Conservation (phyloP, 2,797 vertebrate genomes). For the Phataginus tetradactyla region DNA sequence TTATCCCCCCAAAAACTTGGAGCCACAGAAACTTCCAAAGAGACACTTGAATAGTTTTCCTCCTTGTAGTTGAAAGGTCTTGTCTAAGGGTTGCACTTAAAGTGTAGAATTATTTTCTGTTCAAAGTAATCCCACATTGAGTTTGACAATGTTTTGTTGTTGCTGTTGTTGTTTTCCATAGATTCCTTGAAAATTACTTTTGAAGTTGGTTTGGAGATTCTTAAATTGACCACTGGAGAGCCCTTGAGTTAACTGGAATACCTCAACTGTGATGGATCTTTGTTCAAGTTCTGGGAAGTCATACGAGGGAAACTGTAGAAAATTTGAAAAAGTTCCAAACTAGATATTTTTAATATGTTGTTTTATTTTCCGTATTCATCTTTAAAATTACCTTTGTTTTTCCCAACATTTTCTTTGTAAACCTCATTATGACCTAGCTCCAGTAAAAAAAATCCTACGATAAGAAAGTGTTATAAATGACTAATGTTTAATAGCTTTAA, state of each 20-base stretch:
- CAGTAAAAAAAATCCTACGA: not conserved
- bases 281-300: not conserved
- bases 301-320: not conserved
- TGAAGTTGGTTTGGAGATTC: not conserved
- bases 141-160: not conserved
- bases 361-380: not conserved
- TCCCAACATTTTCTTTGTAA: not conserved
- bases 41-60: not conserved
- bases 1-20: not conserved
- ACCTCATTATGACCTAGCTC: not conserved
- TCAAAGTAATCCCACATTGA: not conserved
- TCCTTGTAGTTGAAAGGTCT: not conserved
- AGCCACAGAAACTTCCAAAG: not conserved
- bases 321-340: not conserved
- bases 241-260: slow-evolving; percentile 17
- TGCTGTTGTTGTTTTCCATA: not conserved
- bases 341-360: not conserved
- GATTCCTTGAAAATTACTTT: not conserved
- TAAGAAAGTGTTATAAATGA: not conserved
- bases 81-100: not conserved
- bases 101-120: not conserved
- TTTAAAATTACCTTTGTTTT: not conserved
- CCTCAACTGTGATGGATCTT: not conserved
- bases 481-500: not conserved
- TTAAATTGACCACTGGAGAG: not conserved